A percentile compares a stretch with the other conserved stretches of the same genome.
Conservation (phyloP, 2,113 vertebrate species). For the Athene noctua region DNA sequence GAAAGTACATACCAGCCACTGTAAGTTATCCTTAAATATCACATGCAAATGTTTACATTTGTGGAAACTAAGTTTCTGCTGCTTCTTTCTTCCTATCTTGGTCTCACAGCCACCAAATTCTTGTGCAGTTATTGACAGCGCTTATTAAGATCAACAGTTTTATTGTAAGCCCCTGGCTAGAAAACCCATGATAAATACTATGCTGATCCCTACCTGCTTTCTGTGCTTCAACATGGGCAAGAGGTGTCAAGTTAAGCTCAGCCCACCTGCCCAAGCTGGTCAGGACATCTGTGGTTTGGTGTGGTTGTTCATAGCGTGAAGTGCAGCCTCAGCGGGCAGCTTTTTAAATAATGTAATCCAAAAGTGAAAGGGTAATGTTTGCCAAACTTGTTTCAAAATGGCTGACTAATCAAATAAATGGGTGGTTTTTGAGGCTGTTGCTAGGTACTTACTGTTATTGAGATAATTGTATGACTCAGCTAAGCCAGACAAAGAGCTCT, state of each 20-base stretch:
- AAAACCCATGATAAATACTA: not conserved
- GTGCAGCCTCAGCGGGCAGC: conserved; percentile 19
- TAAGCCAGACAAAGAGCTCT: conserved; percentile 47
- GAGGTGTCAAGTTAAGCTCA: not conserved
- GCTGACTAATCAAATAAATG: conserved; percentile 60
- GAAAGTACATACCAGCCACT: conserved; percentile 7
- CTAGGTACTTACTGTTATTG: conserved; percentile 44
- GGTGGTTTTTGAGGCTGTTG: conserved; percentile 58
- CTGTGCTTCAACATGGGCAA: not conserved
- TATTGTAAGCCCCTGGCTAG: not conserved
- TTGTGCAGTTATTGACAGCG: not conserved
- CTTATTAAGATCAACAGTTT: not conserved
- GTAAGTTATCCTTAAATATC: conserved; percentile 9
- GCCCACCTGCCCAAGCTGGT: not conserved
- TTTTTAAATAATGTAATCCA: conserved; percentile 11
- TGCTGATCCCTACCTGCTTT: not conserved
- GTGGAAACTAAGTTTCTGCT: not conserved
- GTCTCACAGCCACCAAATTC: not conserved
- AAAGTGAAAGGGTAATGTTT: conserved; percentile 38
- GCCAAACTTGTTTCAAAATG: conserved; percentile 44
- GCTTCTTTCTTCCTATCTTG: not conserved
- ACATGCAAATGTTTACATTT: conserved; percentile 4
- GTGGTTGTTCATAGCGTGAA: not conserved
- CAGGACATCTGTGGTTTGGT: not conserved
- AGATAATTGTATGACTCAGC: conserved; percentile 66